These are phyloP conservation scores for Xestia sexstrigata DNA, from an alignment of 2,888 invertebrate species.

Conservation along the genomic window DNA sequence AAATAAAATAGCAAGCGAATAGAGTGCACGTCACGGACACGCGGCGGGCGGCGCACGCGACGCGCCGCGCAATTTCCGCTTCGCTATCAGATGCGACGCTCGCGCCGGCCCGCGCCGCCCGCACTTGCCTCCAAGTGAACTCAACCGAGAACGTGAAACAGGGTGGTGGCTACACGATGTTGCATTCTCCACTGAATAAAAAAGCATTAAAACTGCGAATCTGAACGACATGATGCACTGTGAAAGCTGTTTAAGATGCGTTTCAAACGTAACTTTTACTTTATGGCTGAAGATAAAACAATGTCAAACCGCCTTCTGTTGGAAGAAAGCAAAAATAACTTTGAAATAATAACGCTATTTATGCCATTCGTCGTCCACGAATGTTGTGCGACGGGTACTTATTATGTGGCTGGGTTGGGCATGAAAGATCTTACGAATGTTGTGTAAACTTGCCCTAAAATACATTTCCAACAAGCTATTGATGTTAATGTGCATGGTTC, in stretches of 20 bases:
- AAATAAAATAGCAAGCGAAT: constrained; percentile 83
- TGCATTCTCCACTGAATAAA: constrained; percentile 69
- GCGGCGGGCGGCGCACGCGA: constrained; percentile 85
- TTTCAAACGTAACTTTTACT: constrained; percentile 15
- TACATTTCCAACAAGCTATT: constrained; percentile 55
- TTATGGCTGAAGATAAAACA: constrained; percentile 9
- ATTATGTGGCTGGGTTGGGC: constrained; percentile 16
- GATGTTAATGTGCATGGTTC: constrained; percentile 68
- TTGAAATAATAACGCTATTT: constrained; percentile 14
- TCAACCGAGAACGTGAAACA: constrained; percentile 74
- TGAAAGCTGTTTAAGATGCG: constrained; percentile 18
- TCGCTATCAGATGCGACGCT: constrained; percentile 85
- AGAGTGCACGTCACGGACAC: constrained; percentile 85
- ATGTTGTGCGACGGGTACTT: constrained; percentile 3
- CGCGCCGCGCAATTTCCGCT: constrained; percentile 88
- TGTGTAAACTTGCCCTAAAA: constrained; percentile 52
- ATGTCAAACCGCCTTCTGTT: neutral
- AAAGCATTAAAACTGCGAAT: constrained; percentile 59
- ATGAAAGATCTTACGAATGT: constrained; percentile 37
- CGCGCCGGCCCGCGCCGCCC: constrained; percentile 74
- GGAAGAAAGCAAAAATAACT: neutral
- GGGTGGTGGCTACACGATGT: constrained; percentile 65
- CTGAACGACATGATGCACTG: constrained; percentile 8
- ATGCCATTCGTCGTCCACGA: constrained; percentile 4
- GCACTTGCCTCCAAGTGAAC: constrained; percentile 73